Evolutionary conservation across 2,888 invertebrate genomes (phyloP), one percentile per base, ranked within the genome.

Genomic region (Antheraea yamamai): DNA sequence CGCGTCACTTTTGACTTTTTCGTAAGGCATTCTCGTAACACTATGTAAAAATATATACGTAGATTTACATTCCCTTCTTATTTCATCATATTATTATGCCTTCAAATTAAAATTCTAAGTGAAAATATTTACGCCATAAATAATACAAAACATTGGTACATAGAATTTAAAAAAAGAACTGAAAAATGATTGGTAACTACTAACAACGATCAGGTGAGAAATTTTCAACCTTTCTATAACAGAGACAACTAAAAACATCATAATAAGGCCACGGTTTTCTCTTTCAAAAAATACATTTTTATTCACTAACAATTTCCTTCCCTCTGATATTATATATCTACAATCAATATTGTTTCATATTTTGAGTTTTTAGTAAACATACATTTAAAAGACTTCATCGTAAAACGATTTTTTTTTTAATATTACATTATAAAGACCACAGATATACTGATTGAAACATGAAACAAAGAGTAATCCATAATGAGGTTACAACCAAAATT

Each of bases 161-260:
- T 72, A 61, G 47, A 73, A 74, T 73, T 76, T 71, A 78, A 76
- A 77, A 78, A 76, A 77, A 78, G 73, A 72, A 77, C 72, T 64
- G 58, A 70, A 70, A 73, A 52, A 68, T 66, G 70, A 74, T 39
- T 78, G 79, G 79, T 79, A 78, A 79, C 79, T 76, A 70, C 75
- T 14, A 76, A 61, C 6, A 73, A 77, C 73, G 73, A 73, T 72
- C 74, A 52, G 78, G 66, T 52, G 35, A 78, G 58, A 78, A 80
- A 80, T 80, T 78, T 80, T 78, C 77, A 81, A 83, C 79, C 81
- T 81, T 80, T 77, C 66, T 73, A 75, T 79, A 78, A 81, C 77
- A 81, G 80, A 58, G 75, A 78, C 76, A 77, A 72, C 64, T 12
- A 64, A 26, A 14, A 26, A 26, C 14, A 14, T 14, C 2, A 8